Percentiles rank a stretch among this genome's conserved stretches.
These are phyloP conservation scores for Eira barbara DNA, from an alignment of 2,113 vertebrate genomes.

Conservation along the genomic window DNA sequence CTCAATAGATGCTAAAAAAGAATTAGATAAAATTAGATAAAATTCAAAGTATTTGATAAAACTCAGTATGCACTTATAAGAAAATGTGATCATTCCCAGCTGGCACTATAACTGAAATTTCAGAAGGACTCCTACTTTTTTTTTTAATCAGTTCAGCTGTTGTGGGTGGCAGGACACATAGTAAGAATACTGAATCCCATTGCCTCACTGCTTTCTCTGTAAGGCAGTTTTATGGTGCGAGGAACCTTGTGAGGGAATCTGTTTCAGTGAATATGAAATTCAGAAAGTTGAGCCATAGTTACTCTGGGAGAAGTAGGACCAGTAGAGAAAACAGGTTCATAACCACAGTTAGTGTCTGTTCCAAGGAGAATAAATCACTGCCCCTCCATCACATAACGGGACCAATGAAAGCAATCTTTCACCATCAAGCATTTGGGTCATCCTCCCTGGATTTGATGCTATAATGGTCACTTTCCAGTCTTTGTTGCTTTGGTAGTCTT, in stretches of 20 bases:
- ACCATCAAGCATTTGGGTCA: neutral
- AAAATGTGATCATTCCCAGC: neutral
- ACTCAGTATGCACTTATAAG: neutral
- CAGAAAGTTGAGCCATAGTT: neutral
- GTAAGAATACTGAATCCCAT: neutral
- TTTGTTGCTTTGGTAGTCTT: neutral
- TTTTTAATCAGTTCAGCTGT: neutral
- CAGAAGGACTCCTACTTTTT: neutral
- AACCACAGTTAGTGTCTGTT: neutral
- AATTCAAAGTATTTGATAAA: neutral
- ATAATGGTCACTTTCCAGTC: neutral
- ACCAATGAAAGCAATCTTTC: neutral
- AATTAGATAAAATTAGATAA: neutral
- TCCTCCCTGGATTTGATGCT: neutral
- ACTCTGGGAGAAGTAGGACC: neutral
- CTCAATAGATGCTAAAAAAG: neutral
- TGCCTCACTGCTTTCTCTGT: neutral
- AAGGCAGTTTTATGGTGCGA: neutral
- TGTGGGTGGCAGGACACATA: too few relatives aligned
- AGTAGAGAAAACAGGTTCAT: neutral
- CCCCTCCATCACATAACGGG: neutral
- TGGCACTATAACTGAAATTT: neutral
- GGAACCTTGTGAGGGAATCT: neutral
- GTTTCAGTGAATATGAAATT: neutral
- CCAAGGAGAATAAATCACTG: neutral